Evolutionary conservation across 2,888 invertebrate species (phyloP).

Genomic region (Gibbula magus): DNA sequence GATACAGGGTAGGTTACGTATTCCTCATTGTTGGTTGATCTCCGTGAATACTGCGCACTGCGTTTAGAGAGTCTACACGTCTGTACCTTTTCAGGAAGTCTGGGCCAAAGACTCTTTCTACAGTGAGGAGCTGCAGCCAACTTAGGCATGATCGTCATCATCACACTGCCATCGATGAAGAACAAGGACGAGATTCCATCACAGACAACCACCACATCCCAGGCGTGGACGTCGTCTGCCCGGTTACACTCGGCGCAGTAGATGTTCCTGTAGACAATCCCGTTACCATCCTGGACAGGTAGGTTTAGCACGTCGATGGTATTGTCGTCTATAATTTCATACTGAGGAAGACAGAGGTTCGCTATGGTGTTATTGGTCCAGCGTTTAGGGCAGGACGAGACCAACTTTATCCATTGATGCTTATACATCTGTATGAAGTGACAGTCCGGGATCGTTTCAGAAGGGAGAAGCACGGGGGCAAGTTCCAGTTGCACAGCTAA

Average conservation of each 20-base stretch:
- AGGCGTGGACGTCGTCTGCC: constrained; percentile 39
- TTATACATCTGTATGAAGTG: constrained; percentile 27
- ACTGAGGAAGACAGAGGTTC: constrained; percentile 42
- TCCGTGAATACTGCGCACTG: neutral
- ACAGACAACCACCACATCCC: constrained; percentile 53
- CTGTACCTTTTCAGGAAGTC: constrained; percentile 21
- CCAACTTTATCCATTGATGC: constrained; percentile 48
- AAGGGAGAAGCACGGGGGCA: neutral
- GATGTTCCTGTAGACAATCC: constrained; percentile 60
- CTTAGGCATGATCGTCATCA: constrained; percentile 13
- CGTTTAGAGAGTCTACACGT: neutral
- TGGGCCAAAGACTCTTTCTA: constrained; percentile 23
- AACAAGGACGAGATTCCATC: constrained; percentile 42
- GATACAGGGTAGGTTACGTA: constrained; percentile 48
- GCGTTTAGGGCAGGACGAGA: constrained; percentile 47
- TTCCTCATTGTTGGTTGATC: neutral
- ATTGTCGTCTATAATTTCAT: constrained; percentile 27
- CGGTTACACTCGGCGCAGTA: constrained; percentile 62
- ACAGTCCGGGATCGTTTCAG: neutral
- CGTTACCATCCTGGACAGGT: constrained; percentile 57
- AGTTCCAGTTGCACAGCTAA: neutral
- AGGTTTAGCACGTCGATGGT: constrained; percentile 48
- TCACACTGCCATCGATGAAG: neutral
- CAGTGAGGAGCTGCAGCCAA: constrained; percentile 19
- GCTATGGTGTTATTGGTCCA: constrained; percentile 32